Base-by-base conservation (phyloP, 2,888 invertebrate species). In the Andrena marginata region DNA sequence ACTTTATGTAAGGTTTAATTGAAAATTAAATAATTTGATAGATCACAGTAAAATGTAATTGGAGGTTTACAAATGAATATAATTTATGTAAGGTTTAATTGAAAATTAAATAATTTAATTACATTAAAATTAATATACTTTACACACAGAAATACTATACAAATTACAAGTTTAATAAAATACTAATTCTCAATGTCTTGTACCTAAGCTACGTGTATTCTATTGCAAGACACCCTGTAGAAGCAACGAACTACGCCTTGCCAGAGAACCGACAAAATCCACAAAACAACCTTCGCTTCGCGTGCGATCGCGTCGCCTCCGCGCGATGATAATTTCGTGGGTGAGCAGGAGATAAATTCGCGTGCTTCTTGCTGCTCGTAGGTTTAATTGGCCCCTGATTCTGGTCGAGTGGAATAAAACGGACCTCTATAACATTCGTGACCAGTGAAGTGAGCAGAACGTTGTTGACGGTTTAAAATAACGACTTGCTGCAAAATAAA, bases 331-430 rank as follows among this genome's bases (percentile, higher is more conserved):
- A 65, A 76, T 70, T 76, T 54, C 67, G 54, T 20, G n/a, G 31
- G 33, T 23, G 29, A 63, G 42, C 76, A 7, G 31, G 65, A 59
- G 56, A 70, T 77, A 77, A 77, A 77, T 70, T 77, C 64, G 59
- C 59, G 62, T 20, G 48, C 60, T n/a, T 76, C 70, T 59, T 59
- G 20, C 29, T 51, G 10, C 23, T 26, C 56, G 2, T 63, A 56
- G 77, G 67, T 63, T 77, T 69, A 64, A 77, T 70, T 77, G 77
- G 77, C 70, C 70, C 59, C 63, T 56, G 77, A 68, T 70, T 70
- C 51, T 49, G 4, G 23, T n/a, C 59, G 69, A 56, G 49, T 20
- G 60, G 56, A 64, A 64, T 64, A 64, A 73, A 73, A 73, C 64
- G 64, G 20, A 73, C 64, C 63, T 49, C 60, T 64, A 20, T 20